Conservation (phyloP, 2,888 invertebrate genomes). For the Scaptomyza tumidula region DNA sequence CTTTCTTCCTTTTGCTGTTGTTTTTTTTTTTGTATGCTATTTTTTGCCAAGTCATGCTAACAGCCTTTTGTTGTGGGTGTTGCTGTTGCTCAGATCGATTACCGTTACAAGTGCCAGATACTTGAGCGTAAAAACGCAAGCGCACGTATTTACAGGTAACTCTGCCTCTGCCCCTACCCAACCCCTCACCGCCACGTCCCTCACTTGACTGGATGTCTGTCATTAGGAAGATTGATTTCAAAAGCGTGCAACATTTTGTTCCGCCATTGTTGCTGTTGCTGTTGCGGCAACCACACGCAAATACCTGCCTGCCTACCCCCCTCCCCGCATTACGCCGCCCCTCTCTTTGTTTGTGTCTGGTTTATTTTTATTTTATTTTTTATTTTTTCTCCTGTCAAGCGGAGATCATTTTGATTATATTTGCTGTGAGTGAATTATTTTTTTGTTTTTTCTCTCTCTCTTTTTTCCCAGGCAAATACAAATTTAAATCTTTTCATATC, state of each 20-base stretch:
- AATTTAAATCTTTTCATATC: slow-evolving; percentile 36
- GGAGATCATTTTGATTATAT: slow-evolving; percentile 60
- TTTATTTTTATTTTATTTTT: slow-evolving; percentile 6
- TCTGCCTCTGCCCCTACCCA: not conserved
- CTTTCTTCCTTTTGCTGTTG: slow-evolving; percentile 17
- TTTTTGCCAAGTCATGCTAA: slow-evolving; percentile 51
- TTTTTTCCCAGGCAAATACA: slow-evolving; percentile 31
- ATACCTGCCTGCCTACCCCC: too few species aligned
- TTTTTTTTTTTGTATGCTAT: slow-evolving; percentile 9
- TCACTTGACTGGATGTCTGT: slow-evolving; percentile 47
- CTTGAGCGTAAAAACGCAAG: slow-evolving; percentile 72
- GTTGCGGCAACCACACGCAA: slow-evolving; percentile 39
- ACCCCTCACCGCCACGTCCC: too few species aligned
- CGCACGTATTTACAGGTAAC: slow-evolving; percentile 69
- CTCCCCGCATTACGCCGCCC: not conserved
- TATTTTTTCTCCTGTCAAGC: slow-evolving; percentile 38
- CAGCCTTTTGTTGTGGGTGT: slow-evolving; percentile 51
- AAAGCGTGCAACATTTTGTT: slow-evolving; percentile 58
- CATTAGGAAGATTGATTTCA: slow-evolving; percentile 79
- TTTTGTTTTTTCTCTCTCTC: not conserved
- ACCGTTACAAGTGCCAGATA: slow-evolving; percentile 75
- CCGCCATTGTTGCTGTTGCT: slow-evolving; percentile 66
- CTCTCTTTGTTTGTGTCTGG: slow-evolving; percentile 5
- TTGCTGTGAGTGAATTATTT: slow-evolving; percentile 28
- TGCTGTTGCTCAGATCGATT: slow-evolving; percentile 73